A percentile compares a stretch with the other conserved stretches of the same genome.
Conservation (phyloP, 1,140 invertebrate species). For the Listronotus oregonensis region DNA sequence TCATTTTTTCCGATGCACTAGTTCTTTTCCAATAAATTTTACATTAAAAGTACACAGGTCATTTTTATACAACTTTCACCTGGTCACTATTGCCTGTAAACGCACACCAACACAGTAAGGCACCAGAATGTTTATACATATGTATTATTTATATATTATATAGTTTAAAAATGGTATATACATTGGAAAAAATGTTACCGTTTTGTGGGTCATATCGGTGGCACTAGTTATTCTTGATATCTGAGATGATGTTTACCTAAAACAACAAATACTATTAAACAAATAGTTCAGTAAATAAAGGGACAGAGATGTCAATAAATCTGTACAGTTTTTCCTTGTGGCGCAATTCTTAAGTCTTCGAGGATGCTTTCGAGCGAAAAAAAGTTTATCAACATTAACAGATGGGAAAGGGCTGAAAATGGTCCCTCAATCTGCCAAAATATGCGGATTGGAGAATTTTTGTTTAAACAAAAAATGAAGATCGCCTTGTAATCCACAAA, state of each 20-base stretch:
- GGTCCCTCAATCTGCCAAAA: too few species aligned
- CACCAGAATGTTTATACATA: slow-evolving; percentile 53
- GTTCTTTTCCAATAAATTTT: slow-evolving; percentile 42
- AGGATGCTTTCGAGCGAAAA: too few species aligned
- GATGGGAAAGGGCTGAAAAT: too few species aligned
- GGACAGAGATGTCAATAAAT: too few species aligned
- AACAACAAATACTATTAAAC: slow-evolving; percentile 21
- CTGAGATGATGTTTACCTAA: slow-evolving; percentile 34
- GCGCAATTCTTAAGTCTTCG: too few species aligned
- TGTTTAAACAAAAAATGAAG: too few species aligned
- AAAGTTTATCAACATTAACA: too few species aligned
- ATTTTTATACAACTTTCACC: slow-evolving; percentile 20
- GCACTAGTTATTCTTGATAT: slow-evolving; percentile 46
- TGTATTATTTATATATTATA: slow-evolving; percentile 32
- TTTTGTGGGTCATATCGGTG: slow-evolving; percentile 45
- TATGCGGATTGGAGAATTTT: too few species aligned
- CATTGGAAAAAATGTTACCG: slow-evolving; percentile 55
- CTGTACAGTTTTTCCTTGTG: too few species aligned
- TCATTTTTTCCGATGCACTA: slow-evolving; percentile 53
- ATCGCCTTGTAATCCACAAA: too few species aligned
- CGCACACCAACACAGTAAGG: slow-evolving; percentile 52
- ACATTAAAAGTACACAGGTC: slow-evolving; percentile 36
- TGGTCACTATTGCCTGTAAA: slow-evolving; percentile 39
- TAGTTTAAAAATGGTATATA: slow-evolving; percentile 39
- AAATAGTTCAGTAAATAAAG: too few species aligned